Conservation (phyloP, 2,797 vertebrate genomes). For the Helicolenus hilgendorfi region DNA sequence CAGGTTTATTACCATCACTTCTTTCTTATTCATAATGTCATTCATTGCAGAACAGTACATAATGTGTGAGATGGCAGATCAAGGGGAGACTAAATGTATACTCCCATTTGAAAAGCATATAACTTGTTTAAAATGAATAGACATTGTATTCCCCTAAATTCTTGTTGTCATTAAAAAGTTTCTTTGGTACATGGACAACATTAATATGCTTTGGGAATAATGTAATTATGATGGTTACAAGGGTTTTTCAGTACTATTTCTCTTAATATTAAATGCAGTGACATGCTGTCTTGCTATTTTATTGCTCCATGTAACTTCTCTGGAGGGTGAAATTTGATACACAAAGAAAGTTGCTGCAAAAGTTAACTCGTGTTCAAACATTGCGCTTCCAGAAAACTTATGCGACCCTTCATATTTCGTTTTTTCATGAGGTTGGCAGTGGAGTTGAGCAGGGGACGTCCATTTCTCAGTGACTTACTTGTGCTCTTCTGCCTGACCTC, state of each 20-base stretch:
- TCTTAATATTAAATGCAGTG: slow-evolving; percentile 4
- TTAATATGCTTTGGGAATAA: neutral
- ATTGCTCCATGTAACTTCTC: slow-evolving; percentile 12
- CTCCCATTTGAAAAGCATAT: neutral
- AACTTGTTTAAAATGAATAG: neutral
- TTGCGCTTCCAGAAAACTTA: slow-evolving; percentile 9
- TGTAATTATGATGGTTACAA: neutral
- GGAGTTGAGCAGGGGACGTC: slow-evolving; percentile 51
- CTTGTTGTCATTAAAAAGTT: neutral
- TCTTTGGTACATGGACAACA: neutral
- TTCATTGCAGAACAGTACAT: neutral
- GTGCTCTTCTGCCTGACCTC: slow-evolving; percentile 76
- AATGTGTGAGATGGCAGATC: neutral
- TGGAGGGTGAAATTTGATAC: slow-evolving; percentile 27
- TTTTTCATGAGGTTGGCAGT: slow-evolving; percentile 21
- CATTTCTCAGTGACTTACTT: slow-evolving; percentile 72
- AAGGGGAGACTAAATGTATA: neutral
- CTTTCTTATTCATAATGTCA: neutral
- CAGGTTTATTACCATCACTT: neutral
- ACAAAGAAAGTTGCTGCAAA: slow-evolving; percentile 23
- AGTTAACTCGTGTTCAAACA: slow-evolving; percentile 15
- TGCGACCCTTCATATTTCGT: slow-evolving; percentile 2
- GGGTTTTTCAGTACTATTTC: neutral
- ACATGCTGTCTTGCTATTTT: neutral
- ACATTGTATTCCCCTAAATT: neutral